Percentiles rank a stretch among this genome's conserved stretches.
These are phyloP conservation scores for Acrobeloides nanus DNA, from an alignment of 2,888 invertebrate species.

Conservation along the genomic window DNA sequence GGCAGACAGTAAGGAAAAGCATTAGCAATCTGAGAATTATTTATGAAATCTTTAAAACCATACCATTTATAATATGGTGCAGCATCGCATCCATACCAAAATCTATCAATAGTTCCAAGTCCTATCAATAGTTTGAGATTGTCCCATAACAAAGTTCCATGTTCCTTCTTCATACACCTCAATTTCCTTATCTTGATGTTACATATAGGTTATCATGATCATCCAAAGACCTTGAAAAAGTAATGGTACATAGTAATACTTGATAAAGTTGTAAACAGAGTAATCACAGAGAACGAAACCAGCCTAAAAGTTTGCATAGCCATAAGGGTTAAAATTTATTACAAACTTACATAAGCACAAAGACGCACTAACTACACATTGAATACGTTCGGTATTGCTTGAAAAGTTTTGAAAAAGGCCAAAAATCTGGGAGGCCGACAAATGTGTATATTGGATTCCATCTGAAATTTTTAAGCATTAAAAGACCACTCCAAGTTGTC, in stretches of 20 bases:
- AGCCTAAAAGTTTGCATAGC: slow-evolving; percentile 3
- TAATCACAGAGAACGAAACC: slow-evolving; percentile 28
- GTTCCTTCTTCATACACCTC: slow-evolving; percentile 42
- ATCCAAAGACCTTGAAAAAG: slow-evolving; percentile 40
- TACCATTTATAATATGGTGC: slow-evolving; percentile 44
- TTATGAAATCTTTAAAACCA: too few relatives aligned
- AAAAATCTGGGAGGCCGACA: too few relatives aligned
- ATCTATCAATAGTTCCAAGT: too few relatives aligned
- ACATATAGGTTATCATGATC: slow-evolving; percentile 45
- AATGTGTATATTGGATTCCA: too few relatives aligned
- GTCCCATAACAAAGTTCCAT: slow-evolving; percentile 36
- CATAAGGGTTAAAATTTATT: not conserved
- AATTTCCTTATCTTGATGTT: slow-evolving; percentile 39
- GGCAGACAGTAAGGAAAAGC: too few relatives aligned
- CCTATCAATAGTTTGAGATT: slow-evolving; percentile 39
- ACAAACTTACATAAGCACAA: too few relatives aligned
- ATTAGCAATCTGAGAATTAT: too few relatives aligned
- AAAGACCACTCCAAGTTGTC: too few relatives aligned
- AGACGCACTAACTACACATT: slow-evolving; percentile 36
- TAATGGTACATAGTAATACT: slow-evolving; percentile 43
- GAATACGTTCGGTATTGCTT: slow-evolving; percentile 33
- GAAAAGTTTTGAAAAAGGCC: slow-evolving; percentile 41
- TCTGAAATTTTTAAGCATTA: too few relatives aligned
- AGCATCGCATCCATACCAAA: slow-evolving; percentile 35
- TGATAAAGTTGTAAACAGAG: slow-evolving; percentile 32